Conservation (phyloP, 2,797 vertebrate genomes). For the Bradypus variegatus region DNA sequence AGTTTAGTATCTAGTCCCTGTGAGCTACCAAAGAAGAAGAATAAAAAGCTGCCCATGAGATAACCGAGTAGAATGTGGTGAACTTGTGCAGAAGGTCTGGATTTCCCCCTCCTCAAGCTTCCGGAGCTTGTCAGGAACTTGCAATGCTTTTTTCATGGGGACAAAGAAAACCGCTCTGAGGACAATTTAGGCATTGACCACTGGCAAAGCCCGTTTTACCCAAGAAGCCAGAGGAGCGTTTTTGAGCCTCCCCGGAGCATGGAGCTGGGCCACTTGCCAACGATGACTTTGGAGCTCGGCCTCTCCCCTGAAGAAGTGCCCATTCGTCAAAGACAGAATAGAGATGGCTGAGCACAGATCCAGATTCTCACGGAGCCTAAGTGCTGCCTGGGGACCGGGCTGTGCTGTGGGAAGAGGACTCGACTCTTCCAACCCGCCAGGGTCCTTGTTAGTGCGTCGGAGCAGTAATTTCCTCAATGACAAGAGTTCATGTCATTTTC, state of each 20-base stretch:
- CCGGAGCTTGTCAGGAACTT: not conserved
- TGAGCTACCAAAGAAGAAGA: not conserved
- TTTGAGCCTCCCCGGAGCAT: not conserved
- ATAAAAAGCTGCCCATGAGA: not conserved
- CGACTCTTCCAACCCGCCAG: constrained; percentile 54
- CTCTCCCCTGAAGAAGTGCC: constrained; percentile 26
- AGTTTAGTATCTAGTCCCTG: not conserved
- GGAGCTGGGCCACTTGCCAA: constrained; percentile 4
- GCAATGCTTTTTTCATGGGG: not conserved
- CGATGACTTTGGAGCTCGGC: not conserved
- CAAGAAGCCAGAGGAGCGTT: not conserved
- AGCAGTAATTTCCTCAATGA: constrained; percentile 55
- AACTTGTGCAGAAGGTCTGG: not conserved
- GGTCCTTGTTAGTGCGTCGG: constrained; percentile 54
- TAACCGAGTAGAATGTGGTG: not conserved
- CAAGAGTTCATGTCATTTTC: constrained; percentile 36
- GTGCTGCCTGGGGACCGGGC: constrained; percentile 17
- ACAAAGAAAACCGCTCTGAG: not conserved
- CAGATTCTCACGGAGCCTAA: constrained; percentile 49
- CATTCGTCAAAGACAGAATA: constrained; percentile 44
- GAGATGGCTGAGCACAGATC: constrained; percentile 25
- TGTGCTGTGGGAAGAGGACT: constrained; percentile 43
- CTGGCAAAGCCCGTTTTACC: not conserved
- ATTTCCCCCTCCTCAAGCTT: not conserved
- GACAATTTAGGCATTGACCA: not conserved